Percentiles rank a stretch among this genome's conserved stretches.
Evolutionary conservation across 2,797 vertebrate species (phyloP).

Genomic region (Danio tinwini): DNA sequence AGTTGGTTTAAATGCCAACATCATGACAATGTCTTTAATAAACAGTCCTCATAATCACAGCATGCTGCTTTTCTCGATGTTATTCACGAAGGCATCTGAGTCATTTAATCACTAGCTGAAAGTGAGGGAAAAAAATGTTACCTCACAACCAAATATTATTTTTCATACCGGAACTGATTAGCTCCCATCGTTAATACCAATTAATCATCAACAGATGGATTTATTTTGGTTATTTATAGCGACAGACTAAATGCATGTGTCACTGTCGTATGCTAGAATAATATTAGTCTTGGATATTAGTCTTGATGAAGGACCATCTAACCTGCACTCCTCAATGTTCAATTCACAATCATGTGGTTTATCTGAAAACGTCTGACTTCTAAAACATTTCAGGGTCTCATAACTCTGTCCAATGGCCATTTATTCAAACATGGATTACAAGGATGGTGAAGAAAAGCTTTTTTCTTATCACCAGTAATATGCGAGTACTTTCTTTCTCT

Average conservation of each 20-base stretch:
- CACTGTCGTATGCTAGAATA: conserved; percentile 69
- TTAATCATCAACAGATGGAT: conserved; percentile 16
- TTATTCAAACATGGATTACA: not conserved
- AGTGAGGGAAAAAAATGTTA: not conserved
- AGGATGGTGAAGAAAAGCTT: conserved; percentile 7
- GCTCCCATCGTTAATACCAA: conserved; percentile 4
- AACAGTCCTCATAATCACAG: not conserved
- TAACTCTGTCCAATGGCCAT: not conserved
- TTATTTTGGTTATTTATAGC: conserved; percentile 62
- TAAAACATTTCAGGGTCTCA: conserved; percentile 5
- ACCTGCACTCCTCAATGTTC: not conserved
- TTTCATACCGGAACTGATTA: not conserved
- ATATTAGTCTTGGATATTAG: conserved; percentile 66
- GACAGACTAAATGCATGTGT: conserved; percentile 61
- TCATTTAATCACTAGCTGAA: not conserved
- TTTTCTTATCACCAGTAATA: not conserved
- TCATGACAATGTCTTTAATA: not conserved
- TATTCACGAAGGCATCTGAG: not conserved
- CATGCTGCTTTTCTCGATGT: not conserved
- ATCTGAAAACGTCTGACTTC: not conserved
- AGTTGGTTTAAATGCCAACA: not conserved
- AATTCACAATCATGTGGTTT: not conserved
- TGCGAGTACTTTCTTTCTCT: conserved; percentile 3
- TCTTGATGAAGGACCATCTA: conserved; percentile 52
- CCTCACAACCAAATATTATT: not conserved